Conservation (phyloP, 2,113 vertebrate species). For the Trogon melanurus region DNA sequence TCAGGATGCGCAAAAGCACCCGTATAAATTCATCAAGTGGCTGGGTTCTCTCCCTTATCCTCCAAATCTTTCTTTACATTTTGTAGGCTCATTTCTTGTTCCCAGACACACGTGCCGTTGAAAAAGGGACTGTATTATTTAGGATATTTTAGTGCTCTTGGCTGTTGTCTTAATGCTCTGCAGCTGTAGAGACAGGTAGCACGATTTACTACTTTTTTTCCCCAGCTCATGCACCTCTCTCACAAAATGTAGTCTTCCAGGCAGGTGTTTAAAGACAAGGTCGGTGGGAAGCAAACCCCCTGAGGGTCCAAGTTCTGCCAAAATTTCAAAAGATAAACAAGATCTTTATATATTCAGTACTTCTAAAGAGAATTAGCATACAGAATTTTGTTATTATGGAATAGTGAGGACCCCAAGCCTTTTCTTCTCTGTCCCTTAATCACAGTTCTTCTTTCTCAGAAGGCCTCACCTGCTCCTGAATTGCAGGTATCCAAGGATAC, state of each 20-base stretch:
- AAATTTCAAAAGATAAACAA: not conserved
- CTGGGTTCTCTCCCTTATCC: not conserved
- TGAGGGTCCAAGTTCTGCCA: not conserved
- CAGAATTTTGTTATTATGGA: not conserved
- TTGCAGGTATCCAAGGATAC: no score
- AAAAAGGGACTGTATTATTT: not conserved
- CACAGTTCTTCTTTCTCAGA: no score
- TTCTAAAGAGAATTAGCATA: not conserved
- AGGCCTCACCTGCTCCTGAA: no score
- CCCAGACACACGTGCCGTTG: not conserved
- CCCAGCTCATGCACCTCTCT: not conserved
- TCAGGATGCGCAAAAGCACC: not conserved
- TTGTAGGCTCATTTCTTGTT: not conserved
- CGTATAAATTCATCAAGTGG: not conserved
- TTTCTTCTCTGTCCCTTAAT: no score
- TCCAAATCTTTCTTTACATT: not conserved
- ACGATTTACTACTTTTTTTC: not conserved
- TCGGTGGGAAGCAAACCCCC: not conserved
- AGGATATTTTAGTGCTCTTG: not conserved
- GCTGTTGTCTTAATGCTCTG: not conserved
- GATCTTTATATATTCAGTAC: not conserved
- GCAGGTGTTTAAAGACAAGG: not conserved
- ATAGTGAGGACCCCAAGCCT: not conserved
- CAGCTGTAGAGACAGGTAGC: not conserved
- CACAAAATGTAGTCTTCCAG: not conserved